Percentiles rank a stretch among this genome's conserved stretches.
phyloP scores from a whole-genome alignment of 2,888 invertebrate genomes.

The Salpingus planirostris region DNA sequence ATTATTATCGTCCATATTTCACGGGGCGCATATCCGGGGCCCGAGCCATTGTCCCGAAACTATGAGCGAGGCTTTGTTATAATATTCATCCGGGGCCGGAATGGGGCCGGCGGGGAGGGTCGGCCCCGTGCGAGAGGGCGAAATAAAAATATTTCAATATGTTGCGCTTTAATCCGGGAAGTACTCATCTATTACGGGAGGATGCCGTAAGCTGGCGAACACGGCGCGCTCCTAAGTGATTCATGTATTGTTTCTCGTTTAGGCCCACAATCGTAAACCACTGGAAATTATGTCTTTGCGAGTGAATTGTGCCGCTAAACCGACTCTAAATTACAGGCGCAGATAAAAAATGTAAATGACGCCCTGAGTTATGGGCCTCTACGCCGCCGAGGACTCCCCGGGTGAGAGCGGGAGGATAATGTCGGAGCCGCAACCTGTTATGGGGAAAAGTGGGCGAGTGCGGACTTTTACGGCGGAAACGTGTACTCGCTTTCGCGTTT shows the following conservation, averaged over 20 bases:
- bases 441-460: too few relatives aligned
- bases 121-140: constrained; percentile 14
- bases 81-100: constrained; percentile 28
- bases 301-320: constrained; percentile 29
- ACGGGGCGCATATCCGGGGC: constrained; percentile 18
- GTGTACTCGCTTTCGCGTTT: too few relatives aligned
- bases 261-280: constrained; percentile 39
- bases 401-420: too few relatives aligned
- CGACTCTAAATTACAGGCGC: constrained; percentile 27
- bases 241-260: constrained; percentile 43
- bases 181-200: constrained; percentile 40
- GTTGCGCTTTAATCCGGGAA: constrained; percentile 42
- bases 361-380: constrained; percentile 24
- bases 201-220: constrained; percentile 20
- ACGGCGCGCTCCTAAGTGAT: constrained; percentile 34
- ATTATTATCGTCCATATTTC: constrained; percentile 26
- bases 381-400: too few relatives aligned
- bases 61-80: constrained; percentile 31
- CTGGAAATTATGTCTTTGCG: constrained; percentile 39
- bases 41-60: constrained; percentile 26
- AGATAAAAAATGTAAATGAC: constrained; percentile 33
- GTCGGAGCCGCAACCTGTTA: too few relatives aligned
- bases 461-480: too few relatives aligned
- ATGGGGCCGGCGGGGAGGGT: constrained; percentile 4
- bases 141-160: constrained; percentile 43